These are phyloP conservation scores for Nebria ingens DNA, from an alignment of 1,140 invertebrate genomes.

Conservation along the genomic window DNA sequence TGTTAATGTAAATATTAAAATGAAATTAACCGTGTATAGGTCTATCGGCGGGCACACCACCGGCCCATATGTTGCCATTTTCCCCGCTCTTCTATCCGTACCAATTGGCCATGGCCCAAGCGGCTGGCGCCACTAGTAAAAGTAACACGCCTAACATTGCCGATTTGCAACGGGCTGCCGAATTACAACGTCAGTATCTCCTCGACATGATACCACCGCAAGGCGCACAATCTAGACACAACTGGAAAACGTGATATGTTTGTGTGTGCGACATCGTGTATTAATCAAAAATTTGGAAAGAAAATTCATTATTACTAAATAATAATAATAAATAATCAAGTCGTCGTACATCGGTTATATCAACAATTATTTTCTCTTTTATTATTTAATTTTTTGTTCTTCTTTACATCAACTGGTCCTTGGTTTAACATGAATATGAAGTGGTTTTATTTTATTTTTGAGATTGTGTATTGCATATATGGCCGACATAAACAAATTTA, in stretches of 20 bases:
- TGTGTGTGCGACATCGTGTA: conserved; percentile 7
- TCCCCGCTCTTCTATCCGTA: conserved; percentile 77
- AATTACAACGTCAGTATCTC: conserved; percentile 89
- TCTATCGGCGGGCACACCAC: conserved; percentile 37
- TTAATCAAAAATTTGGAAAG: too few relatives aligned
- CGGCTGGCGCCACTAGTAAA: conserved; percentile 39
- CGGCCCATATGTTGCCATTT: conserved; percentile 75
- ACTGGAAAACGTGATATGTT: conserved; percentile 35
- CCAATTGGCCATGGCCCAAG: conserved; percentile 73
- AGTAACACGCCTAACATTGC: conserved; percentile 42
- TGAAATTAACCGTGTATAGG: too few relatives aligned
- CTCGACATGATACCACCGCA: conserved; percentile 87
- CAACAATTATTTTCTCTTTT: too few relatives aligned
- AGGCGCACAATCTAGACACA: conserved; percentile 29
- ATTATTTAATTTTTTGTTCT: too few relatives aligned
- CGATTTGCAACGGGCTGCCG: conserved; percentile 70
- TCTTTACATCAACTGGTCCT: too few relatives aligned
- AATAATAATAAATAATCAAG: too few relatives aligned
- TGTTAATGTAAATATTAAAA: too few relatives aligned
- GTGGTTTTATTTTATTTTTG: too few relatives aligned
- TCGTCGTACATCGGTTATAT: too few relatives aligned
- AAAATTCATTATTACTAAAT: too few relatives aligned
- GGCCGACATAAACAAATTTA: not conserved
- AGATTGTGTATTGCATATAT: conserved; percentile 5
- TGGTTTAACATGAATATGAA: too few relatives aligned